Evolutionary conservation across 2,113 vertebrate species (phyloP).

Genomic region (Scalopus aquaticus): DNA sequence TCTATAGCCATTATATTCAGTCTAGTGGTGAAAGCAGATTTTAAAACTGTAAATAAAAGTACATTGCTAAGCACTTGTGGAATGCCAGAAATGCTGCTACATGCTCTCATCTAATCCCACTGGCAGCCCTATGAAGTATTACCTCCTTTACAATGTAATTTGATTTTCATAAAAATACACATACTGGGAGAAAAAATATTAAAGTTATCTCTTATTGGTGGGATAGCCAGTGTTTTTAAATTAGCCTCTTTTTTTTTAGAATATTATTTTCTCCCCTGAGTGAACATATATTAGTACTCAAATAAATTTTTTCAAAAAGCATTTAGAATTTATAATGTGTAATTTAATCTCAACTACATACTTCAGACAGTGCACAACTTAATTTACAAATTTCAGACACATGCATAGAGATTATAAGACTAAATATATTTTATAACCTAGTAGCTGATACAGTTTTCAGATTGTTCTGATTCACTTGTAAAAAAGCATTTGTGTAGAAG

Average conservation of each 20-base stretch:
- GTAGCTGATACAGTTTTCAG: conserved; percentile 9
- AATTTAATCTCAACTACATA: conserved; percentile 13
- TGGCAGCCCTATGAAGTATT: neutral
- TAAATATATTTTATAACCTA: neutral
- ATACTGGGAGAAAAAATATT: neutral
- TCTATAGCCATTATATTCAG: neutral
- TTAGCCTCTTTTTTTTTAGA: neutral
- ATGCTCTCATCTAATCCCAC: neutral
- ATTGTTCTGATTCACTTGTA: neutral
- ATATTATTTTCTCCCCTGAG: conserved; percentile 8
- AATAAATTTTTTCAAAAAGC: neutral
- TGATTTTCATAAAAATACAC: conserved; percentile 48
- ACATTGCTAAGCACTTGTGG: neutral
- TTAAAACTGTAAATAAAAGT: conserved; percentile 26
- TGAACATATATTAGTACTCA: neutral
- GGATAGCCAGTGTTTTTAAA: conserved; percentile 24
- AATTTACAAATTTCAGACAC: conserved; percentile 20
- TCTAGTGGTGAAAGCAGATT: neutral
- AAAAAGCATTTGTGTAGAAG: neutral
- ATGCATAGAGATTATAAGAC: conserved; percentile 6
- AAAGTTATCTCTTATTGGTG: conserved; percentile 9
- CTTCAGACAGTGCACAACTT: neutral
- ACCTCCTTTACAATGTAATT: neutral
- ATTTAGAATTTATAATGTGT: conserved; percentile 36
- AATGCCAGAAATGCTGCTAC: neutral